phyloP scores from a whole-genome alignment of 1,140 invertebrate species.

The Hestina assimilis region DNA sequence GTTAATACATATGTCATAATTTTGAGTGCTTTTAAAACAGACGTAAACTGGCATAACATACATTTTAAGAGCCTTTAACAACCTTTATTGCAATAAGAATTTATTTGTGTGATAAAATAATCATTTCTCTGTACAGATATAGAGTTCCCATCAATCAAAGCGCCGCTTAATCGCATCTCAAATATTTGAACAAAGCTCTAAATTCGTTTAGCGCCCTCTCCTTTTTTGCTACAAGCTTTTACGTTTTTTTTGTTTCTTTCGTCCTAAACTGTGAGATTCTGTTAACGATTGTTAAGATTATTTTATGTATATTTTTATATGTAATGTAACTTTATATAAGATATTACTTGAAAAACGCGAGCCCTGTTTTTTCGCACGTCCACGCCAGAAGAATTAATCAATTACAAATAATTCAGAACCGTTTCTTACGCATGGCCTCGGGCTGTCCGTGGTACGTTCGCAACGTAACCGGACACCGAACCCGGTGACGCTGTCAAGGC shows the following conservation, averaged over 20 bases:
- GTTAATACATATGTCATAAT: no score
- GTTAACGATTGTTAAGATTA: background rate
- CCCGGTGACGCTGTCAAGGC: no score
- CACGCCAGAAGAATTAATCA: no score
- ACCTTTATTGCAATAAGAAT: background rate
- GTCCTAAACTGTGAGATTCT: background rate
- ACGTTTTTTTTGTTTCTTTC: slow-evolving; percentile 1
- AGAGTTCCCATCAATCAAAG: slow-evolving; percentile 57
- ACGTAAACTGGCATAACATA: no score
- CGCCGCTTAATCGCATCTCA: slow-evolving; percentile 55
- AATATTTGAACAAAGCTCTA: slow-evolving; percentile 54
- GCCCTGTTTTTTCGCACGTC: no score
- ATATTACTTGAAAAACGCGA: no score
- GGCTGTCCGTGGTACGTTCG: no score
- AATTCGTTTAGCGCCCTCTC: slow-evolving; percentile 46
- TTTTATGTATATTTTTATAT: background rate
- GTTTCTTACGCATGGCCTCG: no score
- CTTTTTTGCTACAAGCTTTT: slow-evolving; percentile 49
- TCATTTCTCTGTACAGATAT: slow-evolving; percentile 40
- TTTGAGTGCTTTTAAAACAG: no score
- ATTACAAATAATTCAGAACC: no score
- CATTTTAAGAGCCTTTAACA: no score
- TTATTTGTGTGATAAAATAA: background rate
- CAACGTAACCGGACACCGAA: no score
- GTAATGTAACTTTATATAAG: background rate